These are phyloP conservation scores for Hexactinellida sp. DNA, from an alignment of 37 sponge, comb jelly and placozoan genomes.

Conservation along the genomic window DNA sequence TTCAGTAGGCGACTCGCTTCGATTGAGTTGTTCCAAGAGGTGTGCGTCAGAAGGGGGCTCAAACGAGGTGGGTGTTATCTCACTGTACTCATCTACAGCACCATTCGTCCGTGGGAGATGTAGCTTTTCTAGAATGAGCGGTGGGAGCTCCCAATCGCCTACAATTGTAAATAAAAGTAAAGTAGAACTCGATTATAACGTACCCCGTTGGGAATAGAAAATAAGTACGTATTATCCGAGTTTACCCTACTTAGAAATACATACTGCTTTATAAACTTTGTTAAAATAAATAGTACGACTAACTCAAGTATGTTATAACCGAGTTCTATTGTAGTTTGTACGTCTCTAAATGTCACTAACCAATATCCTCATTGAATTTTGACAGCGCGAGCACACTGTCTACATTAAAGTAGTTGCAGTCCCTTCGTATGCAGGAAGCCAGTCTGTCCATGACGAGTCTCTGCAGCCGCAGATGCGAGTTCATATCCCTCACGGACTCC, in stretches of 20 bases:
- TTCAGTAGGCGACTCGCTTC: constrained; percentile 22
- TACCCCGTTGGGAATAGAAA: too few species aligned
- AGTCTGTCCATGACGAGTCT: constrained; percentile 50
- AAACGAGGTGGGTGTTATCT: background rate
- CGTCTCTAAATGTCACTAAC: too few species aligned
- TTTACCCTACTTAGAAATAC: too few species aligned
- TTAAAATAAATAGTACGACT: too few species aligned
- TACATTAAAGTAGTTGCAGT: constrained; percentile 95
- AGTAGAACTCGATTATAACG: too few species aligned
- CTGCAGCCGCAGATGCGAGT: constrained; percentile 39
- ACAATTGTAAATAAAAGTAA: background rate
- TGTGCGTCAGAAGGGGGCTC: background rate
- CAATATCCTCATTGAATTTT: constrained; percentile 45
- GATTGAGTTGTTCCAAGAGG: constrained; percentile 10
- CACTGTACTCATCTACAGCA: constrained; percentile 1
- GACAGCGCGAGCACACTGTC: constrained; percentile 57
- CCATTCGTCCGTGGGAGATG: background rate
- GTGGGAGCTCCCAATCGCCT: background rate
- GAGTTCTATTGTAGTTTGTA: too few species aligned
- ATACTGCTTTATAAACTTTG: too few species aligned
- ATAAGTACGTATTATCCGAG: too few species aligned
- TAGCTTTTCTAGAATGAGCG: background rate
- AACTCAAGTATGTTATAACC: too few species aligned
- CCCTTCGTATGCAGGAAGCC: constrained; percentile 55
- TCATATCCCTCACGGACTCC: constrained; percentile 67